Evolutionary conservation across 2,888 invertebrate genomes (phyloP).

Genomic region (Chrysodeixis includens): DNA sequence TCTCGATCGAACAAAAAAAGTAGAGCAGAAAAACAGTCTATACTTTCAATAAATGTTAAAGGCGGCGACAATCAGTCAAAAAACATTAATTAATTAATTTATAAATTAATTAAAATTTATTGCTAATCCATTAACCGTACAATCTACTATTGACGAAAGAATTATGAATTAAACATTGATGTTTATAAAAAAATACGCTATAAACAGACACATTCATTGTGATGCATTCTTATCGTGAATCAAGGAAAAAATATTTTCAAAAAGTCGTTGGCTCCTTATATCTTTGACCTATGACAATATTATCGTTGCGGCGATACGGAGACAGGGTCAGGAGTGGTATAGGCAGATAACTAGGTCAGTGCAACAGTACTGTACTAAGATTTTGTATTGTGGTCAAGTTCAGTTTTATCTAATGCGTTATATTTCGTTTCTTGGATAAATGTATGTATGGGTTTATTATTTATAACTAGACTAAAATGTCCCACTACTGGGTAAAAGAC

Average conservation of each 20-base stretch:
- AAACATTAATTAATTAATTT: conserved; percentile 21
- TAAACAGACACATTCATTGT: conserved; percentile 66
- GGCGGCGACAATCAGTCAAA: conserved; percentile 19
- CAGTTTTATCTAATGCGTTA: conserved; percentile 63
- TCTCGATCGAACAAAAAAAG: conserved; percentile 20
- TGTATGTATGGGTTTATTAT: no score
- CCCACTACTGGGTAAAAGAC: no score
- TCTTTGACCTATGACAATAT: conserved; percentile 76
- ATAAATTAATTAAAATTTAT: conserved; percentile 44
- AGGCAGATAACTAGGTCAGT: conserved; percentile 82
- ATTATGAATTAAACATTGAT: conserved; percentile 5
- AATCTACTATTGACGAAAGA: conserved; percentile 19
- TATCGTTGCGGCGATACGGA: conserved; percentile 76
- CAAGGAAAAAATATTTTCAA: conserved; percentile 79
- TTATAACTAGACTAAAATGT: no score
- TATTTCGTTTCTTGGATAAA: conserved; percentile 22
- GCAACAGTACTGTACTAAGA: conserved; percentile 72
- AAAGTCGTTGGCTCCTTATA: conserved; percentile 83
- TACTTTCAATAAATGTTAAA: conserved; percentile 21
- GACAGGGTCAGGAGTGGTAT: conserved; percentile 79
- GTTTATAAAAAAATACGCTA: conserved; percentile 34
- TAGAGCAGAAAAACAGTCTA: conserved; percentile 21
- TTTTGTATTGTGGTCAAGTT: conserved; percentile 83
- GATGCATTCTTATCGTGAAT: conserved; percentile 67
- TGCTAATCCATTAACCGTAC: conserved; percentile 34